Conservation (phyloP, 2,888 invertebrate species). For the Agriotes lineatus region DNA sequence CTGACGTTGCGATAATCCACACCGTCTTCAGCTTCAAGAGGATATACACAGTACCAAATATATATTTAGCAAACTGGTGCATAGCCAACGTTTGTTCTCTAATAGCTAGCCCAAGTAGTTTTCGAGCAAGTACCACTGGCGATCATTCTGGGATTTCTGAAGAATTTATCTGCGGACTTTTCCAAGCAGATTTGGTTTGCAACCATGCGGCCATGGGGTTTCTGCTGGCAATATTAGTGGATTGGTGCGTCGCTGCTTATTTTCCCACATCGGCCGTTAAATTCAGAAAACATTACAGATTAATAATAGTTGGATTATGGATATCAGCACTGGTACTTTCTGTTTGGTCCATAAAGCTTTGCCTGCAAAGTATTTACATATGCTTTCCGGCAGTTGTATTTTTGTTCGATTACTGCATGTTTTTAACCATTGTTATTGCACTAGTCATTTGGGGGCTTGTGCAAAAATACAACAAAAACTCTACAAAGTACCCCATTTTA, state of each 20-base stretch:
- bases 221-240: neutral
- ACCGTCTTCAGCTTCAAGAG: neutral
- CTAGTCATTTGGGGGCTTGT: neutral
- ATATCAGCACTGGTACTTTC: neutral
- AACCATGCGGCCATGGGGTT: neutral
- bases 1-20: neutral
- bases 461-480: neutral
- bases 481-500: neutral
- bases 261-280: neutral
- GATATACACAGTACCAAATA: neutral
- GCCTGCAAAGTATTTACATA: neutral
- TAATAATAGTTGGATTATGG: slow-evolving; percentile 5
- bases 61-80: slow-evolving; percentile 20
- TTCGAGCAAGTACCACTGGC: slow-evolving; percentile 5
- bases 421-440: neutral
- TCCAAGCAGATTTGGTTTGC: neutral
- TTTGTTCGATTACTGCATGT: neutral
- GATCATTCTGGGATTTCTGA: neutral
- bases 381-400: neutral
- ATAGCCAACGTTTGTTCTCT: slow-evolving; percentile 18
- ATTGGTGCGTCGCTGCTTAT: slow-evolving; percentile 10
- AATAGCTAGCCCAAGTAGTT: slow-evolving; percentile 18
- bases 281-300: slow-evolving; percentile 1
- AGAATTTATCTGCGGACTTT: neutral
- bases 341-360: neutral